Evolutionary conservation across 2,888 invertebrate genomes (phyloP).

Genomic region (Oscheius sp.): DNA sequence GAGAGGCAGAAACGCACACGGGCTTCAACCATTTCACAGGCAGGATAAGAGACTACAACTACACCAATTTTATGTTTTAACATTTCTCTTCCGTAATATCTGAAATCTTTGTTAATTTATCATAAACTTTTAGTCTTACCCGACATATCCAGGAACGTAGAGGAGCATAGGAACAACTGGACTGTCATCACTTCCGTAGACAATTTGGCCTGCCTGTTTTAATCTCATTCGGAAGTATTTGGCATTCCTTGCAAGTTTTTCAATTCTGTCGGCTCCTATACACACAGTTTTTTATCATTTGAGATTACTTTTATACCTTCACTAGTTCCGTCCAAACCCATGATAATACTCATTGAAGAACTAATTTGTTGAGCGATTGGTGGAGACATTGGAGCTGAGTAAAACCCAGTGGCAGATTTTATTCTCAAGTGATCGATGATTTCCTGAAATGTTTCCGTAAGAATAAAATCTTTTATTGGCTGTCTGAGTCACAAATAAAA

Average conservation of each 20-base stretch:
- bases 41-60: constrained; percentile 97
- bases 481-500: too few relatives aligned
- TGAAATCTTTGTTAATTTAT: constrained; percentile 71
- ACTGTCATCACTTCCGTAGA: constrained; percentile 90
- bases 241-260: constrained; percentile 72
- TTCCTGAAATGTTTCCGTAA: constrained; percentile 77
- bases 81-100: constrained; percentile 85
- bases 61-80: constrained; percentile 82
- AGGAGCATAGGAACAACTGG: constrained; percentile 95
- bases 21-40: constrained; percentile 90
- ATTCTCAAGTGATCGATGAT: constrained; percentile 82
- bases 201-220: constrained; percentile 88
- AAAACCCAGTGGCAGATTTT: constrained; percentile 78
- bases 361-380: constrained; percentile 87
- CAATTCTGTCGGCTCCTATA: constrained; percentile 70
- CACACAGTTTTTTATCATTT: not conserved
- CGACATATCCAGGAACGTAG: constrained; percentile 92
- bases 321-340: constrained; percentile 83
- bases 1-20: constrained; percentile 89
- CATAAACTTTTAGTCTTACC: constrained; percentile 73
- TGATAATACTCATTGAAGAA: constrained; percentile 85
- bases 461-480: too few relatives aligned
- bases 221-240: constrained; percentile 75
- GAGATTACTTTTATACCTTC: constrained; percentile 69
- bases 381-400: constrained; percentile 76